Percentiles rank a stretch among this genome's conserved stretches.
Evolutionary conservation across 2,113 vertebrate species (phyloP).

Genomic region (Pampusana beccarii): DNA sequence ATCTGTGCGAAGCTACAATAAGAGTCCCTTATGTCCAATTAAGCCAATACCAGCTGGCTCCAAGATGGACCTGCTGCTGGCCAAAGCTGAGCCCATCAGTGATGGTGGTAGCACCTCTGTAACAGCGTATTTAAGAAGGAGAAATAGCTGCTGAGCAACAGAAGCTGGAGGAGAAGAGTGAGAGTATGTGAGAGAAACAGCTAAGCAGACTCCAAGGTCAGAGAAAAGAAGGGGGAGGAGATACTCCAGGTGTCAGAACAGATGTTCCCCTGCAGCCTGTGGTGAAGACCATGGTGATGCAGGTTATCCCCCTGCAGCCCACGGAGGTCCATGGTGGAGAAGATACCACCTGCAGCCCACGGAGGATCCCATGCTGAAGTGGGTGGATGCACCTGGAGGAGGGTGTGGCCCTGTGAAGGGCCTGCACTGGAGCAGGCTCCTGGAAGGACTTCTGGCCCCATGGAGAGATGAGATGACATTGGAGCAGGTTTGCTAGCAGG

Average conservation of each 20-base stretch:
- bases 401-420: background rate
- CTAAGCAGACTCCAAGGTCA: background rate
- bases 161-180: accelerated
- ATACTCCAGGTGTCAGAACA: background rate
- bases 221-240: background rate
- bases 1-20: background rate
- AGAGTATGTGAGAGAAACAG: background rate
- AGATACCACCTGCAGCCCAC: no score
- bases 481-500: no score
- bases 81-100: no score
- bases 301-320: no score
- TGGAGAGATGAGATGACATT: background rate
- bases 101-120: no score
- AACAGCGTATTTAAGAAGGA: no score
- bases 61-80: accelerated
- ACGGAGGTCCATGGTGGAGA: no score
- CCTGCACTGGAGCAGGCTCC: background rate
- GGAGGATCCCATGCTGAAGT: no score
- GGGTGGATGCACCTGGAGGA: background rate
- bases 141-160: background rate
- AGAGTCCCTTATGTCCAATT: accelerated
- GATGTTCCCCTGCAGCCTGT: no score
- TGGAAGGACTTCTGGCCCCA: background rate
- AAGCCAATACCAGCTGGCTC: background rate
- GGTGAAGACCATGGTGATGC: no score